These are phyloP conservation scores for Philhelius pedissequus DNA, from an alignment of 2,888 invertebrate species.

Conservation along the genomic window DNA sequence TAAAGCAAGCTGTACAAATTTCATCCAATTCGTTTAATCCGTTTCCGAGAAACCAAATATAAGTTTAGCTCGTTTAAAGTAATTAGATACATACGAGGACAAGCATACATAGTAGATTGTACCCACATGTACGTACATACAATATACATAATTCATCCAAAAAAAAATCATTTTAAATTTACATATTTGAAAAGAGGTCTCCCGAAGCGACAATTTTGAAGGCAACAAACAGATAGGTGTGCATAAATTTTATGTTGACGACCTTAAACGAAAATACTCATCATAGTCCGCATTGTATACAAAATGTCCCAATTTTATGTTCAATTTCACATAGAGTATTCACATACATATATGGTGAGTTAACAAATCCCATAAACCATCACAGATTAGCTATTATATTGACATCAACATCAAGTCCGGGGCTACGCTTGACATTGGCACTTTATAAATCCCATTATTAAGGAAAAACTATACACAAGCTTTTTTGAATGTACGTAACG, in stretches of 20 bases:
- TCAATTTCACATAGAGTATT: neutral
- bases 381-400: constrained; percentile 36
- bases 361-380: constrained; percentile 1
- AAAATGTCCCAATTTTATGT: constrained; percentile 16
- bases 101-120: too few relatives aligned
- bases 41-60: too few relatives aligned
- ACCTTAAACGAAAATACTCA: neutral
- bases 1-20: too few relatives aligned
- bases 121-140: too few relatives aligned
- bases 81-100: too few relatives aligned
- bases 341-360: neutral
- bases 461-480: neutral
- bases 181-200: neutral
- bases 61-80: too few relatives aligned
- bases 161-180: too few relatives aligned
- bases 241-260: neutral
- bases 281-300: neutral
- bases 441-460: constrained; percentile 50
- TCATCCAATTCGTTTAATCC: too few relatives aligned
- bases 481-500: neutral
- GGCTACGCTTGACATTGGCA: constrained; percentile 12
- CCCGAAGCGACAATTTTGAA: neutral
- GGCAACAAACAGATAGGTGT: neutral
- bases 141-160: too few relatives aligned
- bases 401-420: constrained; percentile 22